These are phyloP conservation scores for Griposia aprilina DNA, from an alignment of 2,888 invertebrate species.

Conservation along the genomic window DNA sequence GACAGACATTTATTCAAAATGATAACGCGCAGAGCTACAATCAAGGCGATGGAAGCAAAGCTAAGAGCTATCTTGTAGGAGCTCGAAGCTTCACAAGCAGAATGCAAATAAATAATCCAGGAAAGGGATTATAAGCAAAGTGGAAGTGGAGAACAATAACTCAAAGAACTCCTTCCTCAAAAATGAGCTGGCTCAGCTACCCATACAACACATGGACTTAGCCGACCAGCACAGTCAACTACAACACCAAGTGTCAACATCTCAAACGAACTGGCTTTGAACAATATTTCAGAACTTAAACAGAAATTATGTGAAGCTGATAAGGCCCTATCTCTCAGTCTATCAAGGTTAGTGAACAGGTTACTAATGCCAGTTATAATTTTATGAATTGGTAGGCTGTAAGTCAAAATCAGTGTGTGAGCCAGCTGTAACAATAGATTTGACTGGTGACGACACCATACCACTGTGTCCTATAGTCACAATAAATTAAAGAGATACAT, in stretches of 20 bases:
- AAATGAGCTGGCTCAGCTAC: not conserved
- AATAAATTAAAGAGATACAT: too few species aligned
- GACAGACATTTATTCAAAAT: not conserved
- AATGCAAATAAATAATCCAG: not conserved
- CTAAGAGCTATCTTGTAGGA: not conserved
- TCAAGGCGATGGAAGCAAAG: not conserved
- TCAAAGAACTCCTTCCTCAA: not conserved
- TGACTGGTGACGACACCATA: too few species aligned
- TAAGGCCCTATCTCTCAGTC: too few species aligned
- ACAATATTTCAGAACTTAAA: too few species aligned
- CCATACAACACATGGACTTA: not conserved
- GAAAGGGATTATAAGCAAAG: not conserved
- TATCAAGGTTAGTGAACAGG: too few species aligned
- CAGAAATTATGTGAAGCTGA: too few species aligned
- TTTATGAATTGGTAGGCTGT: too few species aligned
- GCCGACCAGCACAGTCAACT: not conserved
- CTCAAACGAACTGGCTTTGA: not conserved
- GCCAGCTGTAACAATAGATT: too few species aligned
- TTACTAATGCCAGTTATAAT: too few species aligned
- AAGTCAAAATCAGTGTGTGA: too few species aligned
- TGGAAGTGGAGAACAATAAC: not conserved
- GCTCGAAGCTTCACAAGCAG: not conserved
- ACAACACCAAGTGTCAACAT: not conserved
- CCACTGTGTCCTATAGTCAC: too few species aligned
- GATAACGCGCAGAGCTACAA: not conserved